These are phyloP conservation scores for Ommatoiulus sabulosus DNA, from an alignment of 2,888 invertebrate genomes.

Conservation along the genomic window DNA sequence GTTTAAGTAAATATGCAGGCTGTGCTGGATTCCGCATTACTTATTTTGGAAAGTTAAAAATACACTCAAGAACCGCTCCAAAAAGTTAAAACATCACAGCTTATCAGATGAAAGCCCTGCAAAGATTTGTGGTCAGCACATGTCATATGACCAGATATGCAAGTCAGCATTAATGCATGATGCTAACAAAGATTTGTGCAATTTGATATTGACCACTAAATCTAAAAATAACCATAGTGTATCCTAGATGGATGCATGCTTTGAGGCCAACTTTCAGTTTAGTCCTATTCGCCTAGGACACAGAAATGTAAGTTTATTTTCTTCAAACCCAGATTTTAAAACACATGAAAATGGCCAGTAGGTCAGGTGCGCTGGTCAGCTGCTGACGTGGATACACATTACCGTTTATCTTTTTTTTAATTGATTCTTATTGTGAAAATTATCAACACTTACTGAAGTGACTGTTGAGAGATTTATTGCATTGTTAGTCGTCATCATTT, in stretches of 20 bases:
- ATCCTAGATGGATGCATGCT: too few species aligned
- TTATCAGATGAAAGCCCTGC: not conserved
- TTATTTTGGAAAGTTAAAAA: not conserved
- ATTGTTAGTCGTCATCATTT: not conserved
- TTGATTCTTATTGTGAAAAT: not conserved
- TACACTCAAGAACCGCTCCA: not conserved
- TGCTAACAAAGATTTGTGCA: too few species aligned
- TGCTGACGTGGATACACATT: not conserved
- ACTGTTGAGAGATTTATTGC: not conserved
- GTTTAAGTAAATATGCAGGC: not conserved
- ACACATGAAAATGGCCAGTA: slow-evolving; percentile 20
- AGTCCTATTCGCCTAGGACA: not conserved
- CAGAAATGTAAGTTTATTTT: slow-evolving; percentile 8
- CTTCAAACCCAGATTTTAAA: not conserved
- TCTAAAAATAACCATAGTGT: too few species aligned
- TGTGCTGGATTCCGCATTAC: not conserved
- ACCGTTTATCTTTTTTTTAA: not conserved
- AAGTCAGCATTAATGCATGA: not conserved
- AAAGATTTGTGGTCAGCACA: not conserved
- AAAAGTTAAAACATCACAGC: not conserved
- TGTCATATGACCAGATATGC: not conserved
- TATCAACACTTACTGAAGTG: not conserved
- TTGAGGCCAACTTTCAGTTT: not conserved
- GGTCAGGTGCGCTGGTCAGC: slow-evolving; percentile 32
- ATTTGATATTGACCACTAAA: too few species aligned